Evolutionary conservation across 2,888 invertebrate species (phyloP), one percentile per base, ranked within the genome.

Genomic region (Tetramorium bicarinatum): DNA sequence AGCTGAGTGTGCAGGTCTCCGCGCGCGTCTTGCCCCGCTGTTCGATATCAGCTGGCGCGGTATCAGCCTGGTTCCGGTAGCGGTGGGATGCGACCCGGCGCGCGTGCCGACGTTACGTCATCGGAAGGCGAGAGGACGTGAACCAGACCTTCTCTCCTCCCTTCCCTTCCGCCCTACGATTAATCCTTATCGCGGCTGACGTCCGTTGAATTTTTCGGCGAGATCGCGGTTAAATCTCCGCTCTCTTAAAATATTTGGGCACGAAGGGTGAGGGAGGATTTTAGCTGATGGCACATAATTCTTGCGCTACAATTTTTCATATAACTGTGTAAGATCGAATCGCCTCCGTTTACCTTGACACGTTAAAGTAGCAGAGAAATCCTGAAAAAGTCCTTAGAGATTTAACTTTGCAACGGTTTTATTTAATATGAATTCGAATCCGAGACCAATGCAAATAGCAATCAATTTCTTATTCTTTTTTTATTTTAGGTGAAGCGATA

Each of bases 401-500:
- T 59, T 74, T 59, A 15, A 7, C 3, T 34, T 4, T 34, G 18
- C n/a, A 72, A 72, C 18, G 13, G n/a, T 52, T 41, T 66, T 52
- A 8, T 11, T 52, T 8, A 1, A 66, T 4, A 15, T 54, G 56
- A 34, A 59, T 18, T 44, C 15, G 13, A 18, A 7, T 56, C 9
- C 7, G 38, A n/a, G 13, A 7, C 18, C 21, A 67, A 29, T 41
- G 18, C 34, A 29, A 79, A 18, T 18, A n/a, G 6, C 18, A 3
- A 44, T 74, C 21, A 15, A 41, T 25, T 62, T 71, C 11, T 2
- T 41, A 18, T 59, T 18, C 11, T 25, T 15, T 71, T 87, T 49
- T 29, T 74, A 56, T 91, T 90, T 7, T 95, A 96, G 96, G 96
- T 49, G 95, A 96, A 77, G 96, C 97, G 86, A 96, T 98, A 86